Conservation (phyloP, 2,797 vertebrate species). For the Falco columbarius region DNA sequence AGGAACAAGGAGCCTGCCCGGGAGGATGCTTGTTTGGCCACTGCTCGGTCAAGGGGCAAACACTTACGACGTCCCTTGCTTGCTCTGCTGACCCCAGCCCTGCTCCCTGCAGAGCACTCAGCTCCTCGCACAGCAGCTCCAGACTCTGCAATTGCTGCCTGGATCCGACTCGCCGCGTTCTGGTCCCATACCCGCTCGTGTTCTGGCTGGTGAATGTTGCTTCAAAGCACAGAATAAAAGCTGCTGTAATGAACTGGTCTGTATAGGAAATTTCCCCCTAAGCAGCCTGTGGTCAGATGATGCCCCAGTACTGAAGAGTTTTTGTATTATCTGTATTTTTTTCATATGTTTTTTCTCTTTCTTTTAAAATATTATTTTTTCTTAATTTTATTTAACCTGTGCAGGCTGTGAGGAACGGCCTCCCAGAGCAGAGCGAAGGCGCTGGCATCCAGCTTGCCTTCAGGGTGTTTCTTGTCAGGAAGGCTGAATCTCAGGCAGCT, state of each 20-base stretch:
- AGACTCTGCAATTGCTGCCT: neutral
- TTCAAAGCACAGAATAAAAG: neutral
- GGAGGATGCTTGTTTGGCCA: neutral
- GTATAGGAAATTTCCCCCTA: neutral
- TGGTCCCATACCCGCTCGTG: neutral
- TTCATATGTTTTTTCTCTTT: no score
- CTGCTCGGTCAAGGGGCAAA: neutral
- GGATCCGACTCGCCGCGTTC: rapidly evolving
- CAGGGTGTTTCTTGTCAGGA: slow-evolving; percentile 32
- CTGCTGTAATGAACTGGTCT: neutral
- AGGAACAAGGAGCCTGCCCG: neutral
- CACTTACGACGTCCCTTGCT: neutral
- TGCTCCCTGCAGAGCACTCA: rapidly evolving
- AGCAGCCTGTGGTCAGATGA: neutral
- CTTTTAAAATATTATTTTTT: neutral
- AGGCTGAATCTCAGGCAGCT: neutral
- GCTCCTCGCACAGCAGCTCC: rapidly evolving
- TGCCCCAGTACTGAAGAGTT: neutral
- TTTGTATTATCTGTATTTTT: neutral
- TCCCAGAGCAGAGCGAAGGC: neutral
- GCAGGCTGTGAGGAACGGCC: neutral
- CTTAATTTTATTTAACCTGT: neutral
- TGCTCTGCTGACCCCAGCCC: neutral
- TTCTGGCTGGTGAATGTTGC: neutral
- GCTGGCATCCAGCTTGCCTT: neutral